Evolutionary conservation across 2,888 invertebrate species (phyloP), one percentile per base, ranked within the genome.

Genomic region (Zootermopsis nevadensis): DNA sequence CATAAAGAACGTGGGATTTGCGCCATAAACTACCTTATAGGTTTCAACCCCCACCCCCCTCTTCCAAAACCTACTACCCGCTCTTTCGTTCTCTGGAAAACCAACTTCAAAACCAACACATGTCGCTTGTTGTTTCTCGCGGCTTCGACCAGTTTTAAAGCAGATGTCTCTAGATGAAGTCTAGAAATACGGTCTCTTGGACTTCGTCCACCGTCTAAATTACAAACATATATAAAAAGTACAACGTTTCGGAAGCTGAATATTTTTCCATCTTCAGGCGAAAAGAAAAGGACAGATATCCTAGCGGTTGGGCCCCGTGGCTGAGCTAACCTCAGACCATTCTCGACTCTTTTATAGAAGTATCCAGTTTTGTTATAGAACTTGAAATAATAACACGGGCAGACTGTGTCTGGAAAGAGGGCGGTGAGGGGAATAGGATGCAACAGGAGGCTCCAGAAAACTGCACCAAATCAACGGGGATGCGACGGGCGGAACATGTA

Each of bases 11-110:
- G 24, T 69, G 8, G 69, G 0, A 2, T 67, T 67, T 33, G 69
- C 22, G 15, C 69, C 33, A 69, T 33, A 69, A 69, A 69, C 69
- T 33, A 31, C 33, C 33, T 33, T 69, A 69, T 31, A 69, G 69
- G 22, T 69, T 69, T 31, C 69, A 69, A 67, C 30, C 69, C 24
- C 69, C 24, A 31, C 24, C 69, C 24, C 2, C 6, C 1, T 6
- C 33, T 31, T 69, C 33, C 33, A 33, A 30, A 69, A 19, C 30
- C 33, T 22, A 30, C 27, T 30, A 69, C 69, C 69, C n/a, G n/a
- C n/a, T 69, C 69, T 33, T 22, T 69, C 33, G 8, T 69, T 66
- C 66, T 33, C 15, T 31, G 33, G 7, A 69, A 33, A 69, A 2
- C 27, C 60, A 60, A n/a, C 60, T n/a, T 60, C n/a, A 27, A 60